Percentiles rank a stretch among this genome's conserved stretches.
Conservation (phyloP, 2,888 invertebrate genomes). For the Drosophila merina region DNA sequence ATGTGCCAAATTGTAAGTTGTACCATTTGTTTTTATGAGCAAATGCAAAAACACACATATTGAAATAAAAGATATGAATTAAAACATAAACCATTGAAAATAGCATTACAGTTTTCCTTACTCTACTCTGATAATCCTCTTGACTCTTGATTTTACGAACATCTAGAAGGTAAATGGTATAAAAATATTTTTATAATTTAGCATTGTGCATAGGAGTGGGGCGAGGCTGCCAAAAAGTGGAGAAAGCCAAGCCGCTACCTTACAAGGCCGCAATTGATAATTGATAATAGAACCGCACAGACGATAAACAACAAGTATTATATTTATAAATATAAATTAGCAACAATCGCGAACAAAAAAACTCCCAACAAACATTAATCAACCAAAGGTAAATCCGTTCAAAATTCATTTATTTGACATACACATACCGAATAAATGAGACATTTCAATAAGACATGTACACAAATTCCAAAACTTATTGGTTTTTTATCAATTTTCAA, state of each 20-base stretch:
- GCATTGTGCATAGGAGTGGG: conserved; percentile 59
- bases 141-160: conserved; percentile 51
- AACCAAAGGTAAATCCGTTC: conserved; percentile 38
- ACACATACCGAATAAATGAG: conserved; percentile 31
- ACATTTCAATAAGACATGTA: conserved; percentile 53
- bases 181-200: conserved; percentile 75
- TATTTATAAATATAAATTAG: conserved; percentile 39
- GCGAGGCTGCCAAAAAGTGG: conserved; percentile 26
- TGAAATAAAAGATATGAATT: conserved; percentile 63
- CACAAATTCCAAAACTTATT: conserved; percentile 63
- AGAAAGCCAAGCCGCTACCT: conserved; percentile 55
- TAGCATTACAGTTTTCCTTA: conserved; percentile 36
- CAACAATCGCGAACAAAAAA: conserved; percentile 45
- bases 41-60: conserved; percentile 66
- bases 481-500: conserved; percentile 83
- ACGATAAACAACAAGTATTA: conserved; percentile 67
- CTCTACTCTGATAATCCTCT: conserved; percentile 26
- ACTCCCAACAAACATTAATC: conserved; percentile 14
- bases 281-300: conserved; percentile 58
- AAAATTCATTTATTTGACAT: conserved; percentile 33
- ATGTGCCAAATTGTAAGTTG: conserved; percentile 84
- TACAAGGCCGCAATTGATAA: conserved; percentile 67
- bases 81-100: conserved; percentile 43
- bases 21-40: conserved; percentile 78
- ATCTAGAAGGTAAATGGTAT: conserved; percentile 63